Base-by-base conservation (phyloP, 2,113 vertebrate genomes). In the Ploceus nigricollis region DNA sequence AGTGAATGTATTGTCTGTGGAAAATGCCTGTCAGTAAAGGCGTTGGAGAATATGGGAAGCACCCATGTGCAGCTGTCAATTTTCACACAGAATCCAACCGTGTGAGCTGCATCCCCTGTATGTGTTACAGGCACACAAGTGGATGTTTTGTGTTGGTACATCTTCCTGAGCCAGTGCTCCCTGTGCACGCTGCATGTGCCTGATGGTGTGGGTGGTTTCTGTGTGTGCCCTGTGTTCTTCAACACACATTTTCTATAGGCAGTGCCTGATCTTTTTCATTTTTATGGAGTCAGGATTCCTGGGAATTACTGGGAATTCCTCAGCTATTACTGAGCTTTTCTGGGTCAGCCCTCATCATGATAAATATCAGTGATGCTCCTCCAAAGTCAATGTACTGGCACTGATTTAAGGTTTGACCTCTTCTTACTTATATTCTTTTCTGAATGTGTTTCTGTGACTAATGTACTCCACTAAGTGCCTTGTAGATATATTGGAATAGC, bases 211-310 rank as follows among this genome's bases (percentile, higher is more conserved):
- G 25, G 9, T 87, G 51, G 6, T 54, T 92, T 56, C 64, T 0
- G 0, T 19, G 35, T 16, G 25, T 44, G 60, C n/a, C 12, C 18
- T 2, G 0, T 37, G 35, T 7, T 47, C 44, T 47, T 2, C 0
- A 70, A 40, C 13, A 53, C 33, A 4, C 18, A 18, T 87, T 65
- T 93, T 63, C 78, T 45, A 11, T 11, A 54, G 19, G 11, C 14
- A 44, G 13, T 57, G 63, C 21, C 15, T 28, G 30, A 48, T 73
- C 60, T 80, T 87, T 53, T 78, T 64, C 40, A 39, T 78, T 82
- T 68, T 81, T 82, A 70, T n/a, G 31, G 60, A 86, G 54, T 44
- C 47, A 70, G 71, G n/a, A 73, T 86, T 88, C 66, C 75, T 40
- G 42, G 14, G 47, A 63, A 90, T 37, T 60, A 60, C 16, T 27